Base-by-base conservation (phyloP, 2,113 vertebrate genomes). In the Amazona guildingii region DNA sequence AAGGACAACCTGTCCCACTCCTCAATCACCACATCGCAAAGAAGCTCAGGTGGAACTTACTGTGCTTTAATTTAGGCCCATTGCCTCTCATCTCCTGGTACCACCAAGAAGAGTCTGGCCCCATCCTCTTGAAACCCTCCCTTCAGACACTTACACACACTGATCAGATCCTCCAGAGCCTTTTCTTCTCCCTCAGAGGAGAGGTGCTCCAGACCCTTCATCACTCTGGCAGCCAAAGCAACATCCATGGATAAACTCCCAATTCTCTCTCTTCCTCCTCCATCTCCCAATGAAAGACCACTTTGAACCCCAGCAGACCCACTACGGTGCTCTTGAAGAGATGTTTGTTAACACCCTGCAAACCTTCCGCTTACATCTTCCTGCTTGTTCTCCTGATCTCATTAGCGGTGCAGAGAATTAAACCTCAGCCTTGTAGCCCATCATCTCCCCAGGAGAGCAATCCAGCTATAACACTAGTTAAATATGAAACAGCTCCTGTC, bases 321-420 rank as follows among this genome's bases (percentile, higher is more conserved):
- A 7, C 33, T 5, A 9, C 0, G 0, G 0, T 3, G 41, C 46
- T 85, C 70, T 51, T 43, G 9, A 57, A 41, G 16, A 67, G 57
- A 33, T 54, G 70, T 86, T 90, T 88, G 66, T 70, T 83, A 55
- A 95, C 59, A 80, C 80, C 61, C 64, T 75, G 44, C 69, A 84
- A 66, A n/a, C 63, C 31, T 90, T 33, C 91, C 44, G 28, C 85
- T 92, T 46, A 0, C 51, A 84, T 66, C 80, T 74, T 72, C 91
- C n/a, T 7, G n/a, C 51, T 61, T 74, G 72, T 77, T 88, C 90
- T 64, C 79, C 81, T 70, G 57, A 93, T 94, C 91, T 97, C 96
- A 97, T 98, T 97, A 98, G 96, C 55, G 73, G 90, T 68, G 37
- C 90, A 62, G 96, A 97, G 96, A 97, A 97, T 97, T 93, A 97